Evolutionary conservation across 2,797 vertebrate genomes (phyloP), one percentile per base, ranked within the genome.

Genomic region (Myotis findleyi): DNA sequence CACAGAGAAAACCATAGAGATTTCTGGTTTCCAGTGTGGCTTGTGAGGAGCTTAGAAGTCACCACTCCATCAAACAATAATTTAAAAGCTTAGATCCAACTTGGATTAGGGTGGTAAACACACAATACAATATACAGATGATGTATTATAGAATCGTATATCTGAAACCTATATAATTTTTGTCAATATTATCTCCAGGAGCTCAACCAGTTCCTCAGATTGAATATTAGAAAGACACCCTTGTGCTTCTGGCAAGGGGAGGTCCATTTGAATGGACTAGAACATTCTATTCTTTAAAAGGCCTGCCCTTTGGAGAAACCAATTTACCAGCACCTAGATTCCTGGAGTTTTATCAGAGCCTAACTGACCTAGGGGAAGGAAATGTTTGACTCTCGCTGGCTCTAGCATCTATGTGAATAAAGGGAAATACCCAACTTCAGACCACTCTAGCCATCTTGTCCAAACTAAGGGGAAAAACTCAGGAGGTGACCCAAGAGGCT

Each of bases 161-260:
- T 18, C n/a, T 33, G 64, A 66, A 33, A 66, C 7, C 64, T 33
- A 33, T 33, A 33, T 33, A 66, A 66, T 66, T 33, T 93, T 73
- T 89, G 27, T 95, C 80, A 94, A 57, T 81, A 93, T 93, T 81
- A 77, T 41, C 49, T 82, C 83, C 73, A 77, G 80, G 87, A 91
- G 49, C 44, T 95, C 51, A 33, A 91, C 33, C 41, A 62, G 47
- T 49, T 95, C 38, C 27, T 94, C 64, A 68, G 69, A 82, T 13
- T 81, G 3, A 86, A 49, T 51, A 88, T 71, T 82, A 77, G 72
- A 84, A 89, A 90, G 79, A n/a, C 17, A 47, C 25, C 36, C 25
- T 53, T n/a, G 6, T 66, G 41, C 36, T 95, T 77, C 69, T 77
- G 44, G 10, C 53, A 72, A 23, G 11, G 10, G 57, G 9, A 44